Conservation (phyloP, 2,797 vertebrate species). For the Hoplostethus atlanticus region DNA sequence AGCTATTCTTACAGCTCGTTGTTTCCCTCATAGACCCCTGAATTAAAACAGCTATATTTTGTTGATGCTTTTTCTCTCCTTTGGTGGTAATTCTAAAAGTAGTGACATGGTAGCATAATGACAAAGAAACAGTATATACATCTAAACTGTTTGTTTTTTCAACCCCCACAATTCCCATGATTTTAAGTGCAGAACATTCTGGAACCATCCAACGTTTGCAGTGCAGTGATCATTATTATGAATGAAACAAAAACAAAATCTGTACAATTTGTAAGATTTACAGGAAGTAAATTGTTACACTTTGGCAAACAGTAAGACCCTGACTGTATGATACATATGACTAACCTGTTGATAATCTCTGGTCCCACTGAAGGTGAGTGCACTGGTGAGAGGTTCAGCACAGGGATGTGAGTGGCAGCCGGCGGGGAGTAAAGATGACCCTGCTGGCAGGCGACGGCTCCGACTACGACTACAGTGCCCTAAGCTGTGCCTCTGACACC, state of each 20-base stretch:
- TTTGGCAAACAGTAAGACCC: not conserved
- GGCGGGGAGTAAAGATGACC: constrained; percentile 90
- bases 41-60: no score
- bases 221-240: no score
- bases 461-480: constrained; percentile 96
- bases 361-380: constrained; percentile 42
- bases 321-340: not conserved
- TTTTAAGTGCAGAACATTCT: not conserved
- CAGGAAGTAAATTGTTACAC: not conserved
- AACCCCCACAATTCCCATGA: not conserved
- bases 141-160: not conserved
- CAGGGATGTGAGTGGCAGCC: constrained; percentile 86
- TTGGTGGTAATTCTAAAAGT: not conserved
- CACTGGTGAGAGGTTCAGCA: constrained; percentile 43
- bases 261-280: no score
- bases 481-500: constrained; percentile 94
- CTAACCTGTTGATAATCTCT: not conserved
- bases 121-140: not conserved
- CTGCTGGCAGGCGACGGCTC: constrained; percentile 96
- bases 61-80: no score
- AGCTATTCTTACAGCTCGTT: not conserved
- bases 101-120: not conserved
- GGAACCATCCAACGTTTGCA: no score
- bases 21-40: not conserved
- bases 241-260: no score